Conservation (phyloP, 2,113 vertebrate species). For the Rafetus swinhoei region DNA sequence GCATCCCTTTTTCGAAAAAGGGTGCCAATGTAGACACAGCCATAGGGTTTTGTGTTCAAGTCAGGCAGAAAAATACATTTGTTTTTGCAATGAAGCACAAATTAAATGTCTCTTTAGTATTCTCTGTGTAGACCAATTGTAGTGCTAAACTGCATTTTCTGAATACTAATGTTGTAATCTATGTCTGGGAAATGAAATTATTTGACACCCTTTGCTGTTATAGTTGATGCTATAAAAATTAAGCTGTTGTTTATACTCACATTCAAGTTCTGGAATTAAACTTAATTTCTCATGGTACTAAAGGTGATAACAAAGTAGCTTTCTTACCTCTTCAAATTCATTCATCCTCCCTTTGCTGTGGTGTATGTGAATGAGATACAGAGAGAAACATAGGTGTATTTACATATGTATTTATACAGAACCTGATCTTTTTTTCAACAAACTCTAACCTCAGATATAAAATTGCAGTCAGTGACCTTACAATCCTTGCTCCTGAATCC, state of each 20-base stretch:
- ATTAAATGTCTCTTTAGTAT: background rate
- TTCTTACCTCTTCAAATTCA: background rate
- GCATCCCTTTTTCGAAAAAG: too few relatives aligned
- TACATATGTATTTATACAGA: background rate
- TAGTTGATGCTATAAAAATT: background rate
- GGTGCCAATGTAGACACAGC: too few relatives aligned
- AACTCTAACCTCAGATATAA: background rate
- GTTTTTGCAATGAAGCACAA: conserved; percentile 19
- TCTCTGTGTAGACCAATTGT: background rate
- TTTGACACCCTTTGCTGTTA: background rate
- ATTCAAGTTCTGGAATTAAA: background rate
- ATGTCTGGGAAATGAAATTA: background rate
- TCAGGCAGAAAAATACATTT: background rate
- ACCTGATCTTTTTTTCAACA: background rate
- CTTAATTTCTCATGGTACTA: background rate
- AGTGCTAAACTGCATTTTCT: background rate
- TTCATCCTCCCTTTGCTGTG: background rate
- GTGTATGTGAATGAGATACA: background rate
- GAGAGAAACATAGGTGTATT: background rate
- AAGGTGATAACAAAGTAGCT: background rate
- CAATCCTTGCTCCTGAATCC: background rate
- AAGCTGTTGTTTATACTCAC: background rate
- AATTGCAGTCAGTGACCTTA: background rate
- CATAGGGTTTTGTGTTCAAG: conserved; percentile 7
- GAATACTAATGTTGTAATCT: background rate